A percentile compares a stretch with the other conserved stretches of the same genome.
Conservation (phyloP, 2,113 vertebrate genomes). For the Plestiodon gilberti region DNA sequence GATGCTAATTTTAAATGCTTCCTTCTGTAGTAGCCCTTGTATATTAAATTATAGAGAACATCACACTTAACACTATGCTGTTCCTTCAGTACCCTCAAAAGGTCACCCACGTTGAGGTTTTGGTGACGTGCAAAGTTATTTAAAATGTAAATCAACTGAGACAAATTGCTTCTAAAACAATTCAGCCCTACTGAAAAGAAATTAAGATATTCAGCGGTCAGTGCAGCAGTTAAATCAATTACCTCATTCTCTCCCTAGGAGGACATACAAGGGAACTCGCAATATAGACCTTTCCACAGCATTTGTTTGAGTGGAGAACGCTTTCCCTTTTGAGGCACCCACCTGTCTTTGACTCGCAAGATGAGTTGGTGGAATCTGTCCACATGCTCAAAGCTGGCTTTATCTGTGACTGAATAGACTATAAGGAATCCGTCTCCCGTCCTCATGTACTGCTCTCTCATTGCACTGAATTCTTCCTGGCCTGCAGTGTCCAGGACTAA, state of each 20-base stretch:
- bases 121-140: neutral
- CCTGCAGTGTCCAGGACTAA: slow-evolving; percentile 94
- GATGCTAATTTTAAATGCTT: neutral
- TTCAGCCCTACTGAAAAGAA: neutral
- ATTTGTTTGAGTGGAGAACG: neutral
- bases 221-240: neutral
- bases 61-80: neutral
- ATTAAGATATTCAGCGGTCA: neutral
- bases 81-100: neutral
- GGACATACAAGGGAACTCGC: neutral
- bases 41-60: neutral
- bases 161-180: neutral
- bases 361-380: slow-evolving; percentile 98
- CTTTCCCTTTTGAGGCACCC: neutral
- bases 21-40: neutral
- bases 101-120: neutral
- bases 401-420: slow-evolving; percentile 96
- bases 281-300: accelerated
- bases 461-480: slow-evolving; percentile 98
- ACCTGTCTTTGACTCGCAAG: slow-evolving; percentile 98
- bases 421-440: slow-evolving; percentile 98
- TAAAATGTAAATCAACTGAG: neutral
- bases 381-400: slow-evolving; percentile 98
- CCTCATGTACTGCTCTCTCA: slow-evolving; percentile 99
- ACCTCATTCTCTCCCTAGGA: neutral